phyloP scores from a whole-genome alignment of 2,888 invertebrate genomes.

The Dynastes tityus region DNA sequence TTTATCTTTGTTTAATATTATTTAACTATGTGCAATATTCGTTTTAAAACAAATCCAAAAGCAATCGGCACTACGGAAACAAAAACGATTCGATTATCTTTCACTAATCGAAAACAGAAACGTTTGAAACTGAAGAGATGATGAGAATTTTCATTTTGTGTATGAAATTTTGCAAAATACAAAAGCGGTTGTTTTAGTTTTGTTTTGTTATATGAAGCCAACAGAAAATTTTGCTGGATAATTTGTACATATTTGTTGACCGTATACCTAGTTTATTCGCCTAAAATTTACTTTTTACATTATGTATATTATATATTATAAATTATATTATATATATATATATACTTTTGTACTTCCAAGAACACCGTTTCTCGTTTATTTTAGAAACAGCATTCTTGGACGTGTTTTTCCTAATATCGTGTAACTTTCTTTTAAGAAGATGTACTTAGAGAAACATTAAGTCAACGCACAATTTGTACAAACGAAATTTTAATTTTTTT shows the following conservation, averaged over 20 bases:
- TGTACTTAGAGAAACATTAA: conserved; percentile 58
- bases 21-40: conserved; percentile 49
- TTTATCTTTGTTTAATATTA: conserved; percentile 41
- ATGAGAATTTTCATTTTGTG: not conserved
- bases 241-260: conserved; percentile 69
- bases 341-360: conserved; percentile 29
- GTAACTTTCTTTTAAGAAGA: conserved; percentile 42
- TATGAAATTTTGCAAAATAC: conserved; percentile 31
- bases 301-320: conserved; percentile 61
- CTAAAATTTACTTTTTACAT: conserved; percentile 65
- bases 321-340: conserved; percentile 52
- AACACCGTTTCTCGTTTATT: conserved; percentile 52
- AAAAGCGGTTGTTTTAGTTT: conserved; percentile 38
- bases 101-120: not conserved
- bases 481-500: conserved; percentile 55
- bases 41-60: conserved; percentile 40
- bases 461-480: conserved; percentile 62
- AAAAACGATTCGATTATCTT: conserved; percentile 20
- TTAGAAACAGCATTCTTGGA: conserved; percentile 19
- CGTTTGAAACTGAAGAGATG: not conserved
- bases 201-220: conserved; percentile 41
- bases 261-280: conserved; percentile 67
- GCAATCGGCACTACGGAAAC: conserved; percentile 33
- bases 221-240: conserved; percentile 49
- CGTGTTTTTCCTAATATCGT: conserved; percentile 29